Base-by-base conservation (phyloP, 2,113 vertebrate genomes). In the Jaculus jaculus region DNA sequence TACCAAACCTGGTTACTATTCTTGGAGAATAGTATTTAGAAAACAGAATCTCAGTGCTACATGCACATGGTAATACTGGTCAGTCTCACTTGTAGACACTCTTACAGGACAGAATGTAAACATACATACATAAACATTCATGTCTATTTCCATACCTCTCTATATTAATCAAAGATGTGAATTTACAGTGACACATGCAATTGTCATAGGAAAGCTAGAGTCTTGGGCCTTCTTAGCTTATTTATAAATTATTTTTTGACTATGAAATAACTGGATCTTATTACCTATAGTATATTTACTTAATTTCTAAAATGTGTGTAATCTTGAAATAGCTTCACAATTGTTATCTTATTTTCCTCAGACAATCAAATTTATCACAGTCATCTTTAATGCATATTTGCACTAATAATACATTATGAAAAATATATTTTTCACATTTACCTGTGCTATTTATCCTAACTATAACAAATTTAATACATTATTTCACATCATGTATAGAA, bases 401-500 rank as follows among this genome's bases (percentile, higher is more conserved):
- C 3, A 85, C 9, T 71, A 77, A 58, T 1, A 69, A 3, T 68
- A 74, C 63, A 34, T 73, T 91, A 7, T 58, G 72, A 75, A 85
- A 88, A 24, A 69, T 71, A 4, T 75, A 7, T 80, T 92, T 91
- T 81, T 39, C 30, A 47, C 17, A 54, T 61, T 58, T 82, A 47
- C 51, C 71, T 92, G 23, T 0, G 23, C 51, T 93, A 89, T 34
- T 84, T 75, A 65, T 77, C 5, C 12, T 9, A 60, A 75, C 34
- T 82, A 24, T 15, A 92, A 30, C 66, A 47, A 32, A 37, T 84
- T 94, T 84, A 74, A 68, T 23, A 79, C 3, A 42, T 85, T 63
- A 37, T 81, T 75, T 65, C 58, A 71, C 86, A 94, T 23, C 11
- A 85, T 42, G n/a, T 51, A 18, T 54, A 79, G 79, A 89, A 90